Base-by-base conservation (phyloP, 2,888 invertebrate genomes). In the Troides helena region DNA sequence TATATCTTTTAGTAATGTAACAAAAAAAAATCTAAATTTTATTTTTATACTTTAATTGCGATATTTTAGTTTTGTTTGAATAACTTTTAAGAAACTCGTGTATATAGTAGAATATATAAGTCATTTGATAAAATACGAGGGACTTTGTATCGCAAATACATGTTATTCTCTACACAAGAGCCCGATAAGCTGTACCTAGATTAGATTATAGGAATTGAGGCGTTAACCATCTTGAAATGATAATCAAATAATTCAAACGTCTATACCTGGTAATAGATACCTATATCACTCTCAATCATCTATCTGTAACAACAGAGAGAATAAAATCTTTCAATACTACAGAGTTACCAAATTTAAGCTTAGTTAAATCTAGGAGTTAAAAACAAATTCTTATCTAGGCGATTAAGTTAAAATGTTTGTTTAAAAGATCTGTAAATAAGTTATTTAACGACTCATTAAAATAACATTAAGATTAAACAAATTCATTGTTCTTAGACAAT, bases 111-210 rank as follows among this genome's bases (percentile, higher is more conserved):
- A 39, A 39, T 17, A 50, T 5, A 50, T 50, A 50, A 14, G 50
- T 5, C 50, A 50, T 50, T 50, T 18, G 18, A 50, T 50, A 18
- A 39, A 18, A 14, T 50, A 50, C 18, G 18, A 2, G 50, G 18
- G 17, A 50, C 14, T 50, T 53, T 12, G 10, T 58, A 23, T 58
- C 57, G 23, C 23, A 58, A 23, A 58, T 7, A 23, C n/a, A 23
- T 6, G 57, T 57, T 57, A 6, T 23, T 61, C n/a, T 39, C 63
- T 56, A 30, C 18, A 63, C 18, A 53, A 30, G n/a, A 56, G 36
- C 50, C 8, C 8, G 50, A 63, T 56, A 63, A 63, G 50, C 56
- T 30, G n/a, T 56, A 56, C 17, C 30, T 53, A 63, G 63, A 63
- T 63, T 63, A 63, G 63, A 63, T 63, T 63, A 25, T n/a, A 46